Conservation (phyloP, 2,888 invertebrate genomes). For the Cheilosia impressa region DNA sequence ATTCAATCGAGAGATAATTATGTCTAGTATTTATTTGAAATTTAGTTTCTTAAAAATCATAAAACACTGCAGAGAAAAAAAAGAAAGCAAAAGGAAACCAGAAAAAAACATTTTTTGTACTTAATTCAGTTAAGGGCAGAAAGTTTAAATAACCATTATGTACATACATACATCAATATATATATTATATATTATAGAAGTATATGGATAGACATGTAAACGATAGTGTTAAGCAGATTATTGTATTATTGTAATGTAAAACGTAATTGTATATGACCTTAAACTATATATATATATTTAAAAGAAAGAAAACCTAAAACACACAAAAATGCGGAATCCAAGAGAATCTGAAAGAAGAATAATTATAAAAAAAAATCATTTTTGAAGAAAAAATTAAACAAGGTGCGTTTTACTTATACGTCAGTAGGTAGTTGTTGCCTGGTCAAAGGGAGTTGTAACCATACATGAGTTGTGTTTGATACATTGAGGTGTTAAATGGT, state of each 20-base stretch:
- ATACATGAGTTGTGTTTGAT: no score
- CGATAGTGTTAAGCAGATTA: conserved; percentile 48
- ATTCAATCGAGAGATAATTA: conserved; percentile 7
- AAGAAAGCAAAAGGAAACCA: not conserved
- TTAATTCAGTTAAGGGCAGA: conserved; percentile 68
- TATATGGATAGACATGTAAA: conserved; percentile 69
- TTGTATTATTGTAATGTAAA: conserved; percentile 70
- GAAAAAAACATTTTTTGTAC: conserved; percentile 55
- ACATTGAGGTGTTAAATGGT: no score
- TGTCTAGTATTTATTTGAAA: conserved; percentile 9
- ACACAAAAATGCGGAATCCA: conserved; percentile 45
- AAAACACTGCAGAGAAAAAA: conserved; percentile 22
- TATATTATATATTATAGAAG: conserved; percentile 73
- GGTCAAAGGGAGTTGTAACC: no score
- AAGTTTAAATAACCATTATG: conserved; percentile 69
- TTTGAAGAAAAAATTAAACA: conserved; percentile 66
- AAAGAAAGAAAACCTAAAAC: conserved; percentile 42
- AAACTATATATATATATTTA: conserved; percentile 71
- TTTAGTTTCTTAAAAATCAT: conserved; percentile 6
- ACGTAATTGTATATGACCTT: conserved; percentile 69
- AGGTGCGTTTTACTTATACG: conserved; percentile 43
- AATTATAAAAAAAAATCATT: conserved; percentile 68
- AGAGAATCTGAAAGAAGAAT: conserved; percentile 41
- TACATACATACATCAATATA: conserved; percentile 74
- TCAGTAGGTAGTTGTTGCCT: not conserved